phyloP scores from a whole-genome alignment of 2,888 invertebrate species.

The Melanostoma mellinum region DNA sequence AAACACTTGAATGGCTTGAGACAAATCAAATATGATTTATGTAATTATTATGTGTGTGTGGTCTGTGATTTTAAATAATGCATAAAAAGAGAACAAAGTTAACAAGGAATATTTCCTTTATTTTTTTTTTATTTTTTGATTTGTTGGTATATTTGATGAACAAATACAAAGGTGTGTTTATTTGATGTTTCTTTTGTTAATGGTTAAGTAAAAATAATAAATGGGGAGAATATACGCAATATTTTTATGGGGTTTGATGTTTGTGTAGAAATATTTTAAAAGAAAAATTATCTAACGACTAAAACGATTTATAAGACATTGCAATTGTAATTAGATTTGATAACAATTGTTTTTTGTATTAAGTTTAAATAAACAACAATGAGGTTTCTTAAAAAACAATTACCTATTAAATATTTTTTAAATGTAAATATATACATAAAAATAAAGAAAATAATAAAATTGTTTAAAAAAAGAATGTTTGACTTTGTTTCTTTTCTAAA shows the following conservation, averaged over 20 bases:
- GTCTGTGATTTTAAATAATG: constrained; percentile 71
- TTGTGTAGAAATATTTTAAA: constrained; percentile 35
- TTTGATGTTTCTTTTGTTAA: constrained; percentile 18
- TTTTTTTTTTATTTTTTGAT: constrained; percentile 32
- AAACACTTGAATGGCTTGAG: too few species aligned
- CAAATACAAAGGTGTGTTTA: constrained; percentile 30
- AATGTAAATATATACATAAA: constrained; percentile 64
- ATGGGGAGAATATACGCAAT: constrained; percentile 54
- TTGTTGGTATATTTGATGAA: constrained; percentile 46
- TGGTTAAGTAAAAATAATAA: constrained; percentile 50
- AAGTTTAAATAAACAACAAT: constrained; percentile 26
- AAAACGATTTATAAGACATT: constrained; percentile 28
- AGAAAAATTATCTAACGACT: constrained; percentile 40
- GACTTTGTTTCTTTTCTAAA: background rate
- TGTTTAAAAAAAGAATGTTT: background rate
- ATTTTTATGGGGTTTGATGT: constrained; percentile 55
- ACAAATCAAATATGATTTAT: too few species aligned
- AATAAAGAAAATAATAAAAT: constrained; percentile 43
- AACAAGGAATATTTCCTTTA: constrained; percentile 40
- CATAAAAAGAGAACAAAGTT: constrained; percentile 32
- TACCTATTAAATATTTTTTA: constrained; percentile 35
- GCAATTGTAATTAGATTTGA: constrained; percentile 12
- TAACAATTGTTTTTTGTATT: constrained; percentile 17
- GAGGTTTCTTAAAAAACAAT: constrained; percentile 8
- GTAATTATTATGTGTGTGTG: constrained; percentile 61